These are phyloP conservation scores for Proteles cristata DNA, from an alignment of 2,113 vertebrate species.

Conservation along the genomic window DNA sequence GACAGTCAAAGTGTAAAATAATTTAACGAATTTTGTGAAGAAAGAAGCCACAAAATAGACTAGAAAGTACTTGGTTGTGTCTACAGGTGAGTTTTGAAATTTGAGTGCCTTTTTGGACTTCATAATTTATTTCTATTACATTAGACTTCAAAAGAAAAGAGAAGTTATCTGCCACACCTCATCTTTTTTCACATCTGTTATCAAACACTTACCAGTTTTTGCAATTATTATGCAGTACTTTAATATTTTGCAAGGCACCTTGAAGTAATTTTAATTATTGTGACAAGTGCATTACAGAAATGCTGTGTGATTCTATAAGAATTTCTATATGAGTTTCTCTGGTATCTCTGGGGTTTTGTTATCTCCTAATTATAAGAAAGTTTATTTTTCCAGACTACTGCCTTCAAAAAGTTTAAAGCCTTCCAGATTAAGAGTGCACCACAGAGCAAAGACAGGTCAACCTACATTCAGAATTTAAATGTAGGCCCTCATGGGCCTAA, in stretches of 20 bases:
- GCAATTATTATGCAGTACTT: conserved; percentile 49
- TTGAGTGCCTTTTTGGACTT: conserved; percentile 41
- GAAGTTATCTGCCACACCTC: background rate
- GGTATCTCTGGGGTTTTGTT: conserved; percentile 22
- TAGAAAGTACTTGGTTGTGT: background rate
- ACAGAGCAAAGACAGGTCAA: conserved; percentile 35
- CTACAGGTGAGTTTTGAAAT: conserved; percentile 52
- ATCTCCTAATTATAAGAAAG: conserved; percentile 41
- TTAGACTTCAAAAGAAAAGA: conserved; percentile 54
- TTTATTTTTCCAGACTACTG: conserved; percentile 50
- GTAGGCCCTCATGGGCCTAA: conserved; percentile 38
- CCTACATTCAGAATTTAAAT: conserved; percentile 60
- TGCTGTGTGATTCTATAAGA: conserved; percentile 8
- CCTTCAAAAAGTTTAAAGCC: conserved; percentile 53
- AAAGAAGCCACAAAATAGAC: background rate
- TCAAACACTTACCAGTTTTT: conserved; percentile 23
- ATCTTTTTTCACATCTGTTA: conserved; percentile 54
- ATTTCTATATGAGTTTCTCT: conserved; percentile 30
- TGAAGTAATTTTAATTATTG: conserved; percentile 65
- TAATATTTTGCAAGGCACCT: background rate
- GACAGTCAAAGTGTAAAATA: conserved; percentile 51
- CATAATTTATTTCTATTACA: conserved; percentile 57
- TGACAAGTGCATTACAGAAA: conserved; percentile 24
- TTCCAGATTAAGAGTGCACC: conserved; percentile 45
- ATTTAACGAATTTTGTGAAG: conserved; percentile 21